phyloP scores from a whole-genome alignment of 2,888 invertebrate species.

The Phrixothrix hirtus region DNA sequence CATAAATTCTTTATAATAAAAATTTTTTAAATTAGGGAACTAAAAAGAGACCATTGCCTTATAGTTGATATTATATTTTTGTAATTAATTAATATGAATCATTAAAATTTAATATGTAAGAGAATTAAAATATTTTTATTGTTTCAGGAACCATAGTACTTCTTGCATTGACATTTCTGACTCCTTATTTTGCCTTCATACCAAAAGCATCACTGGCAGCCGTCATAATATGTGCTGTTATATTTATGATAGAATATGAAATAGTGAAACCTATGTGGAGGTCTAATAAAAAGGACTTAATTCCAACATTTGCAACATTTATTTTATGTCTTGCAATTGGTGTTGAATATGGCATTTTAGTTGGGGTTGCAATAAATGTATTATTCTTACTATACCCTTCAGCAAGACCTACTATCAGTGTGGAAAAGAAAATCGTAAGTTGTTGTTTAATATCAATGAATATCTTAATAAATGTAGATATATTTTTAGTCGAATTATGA shows the following conservation, averaged over 20 bases:
- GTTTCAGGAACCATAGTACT: constrained; percentile 76
- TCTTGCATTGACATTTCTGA: constrained; percentile 80
- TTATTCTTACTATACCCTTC: constrained; percentile 78
- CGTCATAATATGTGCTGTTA: constrained; percentile 92
- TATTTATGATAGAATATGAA: constrained; percentile 93
- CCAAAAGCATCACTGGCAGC: constrained; percentile 88
- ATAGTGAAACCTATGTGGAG: constrained; percentile 85
- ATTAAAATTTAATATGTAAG: too few relatives aligned
- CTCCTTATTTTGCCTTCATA: constrained; percentile 88
- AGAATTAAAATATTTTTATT: too few relatives aligned
- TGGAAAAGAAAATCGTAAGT: constrained; percentile 70
- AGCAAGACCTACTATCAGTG: constrained; percentile 75
- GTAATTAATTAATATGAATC: too few relatives aligned
- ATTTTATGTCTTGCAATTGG: constrained; percentile 78
- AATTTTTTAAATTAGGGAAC: too few relatives aligned
- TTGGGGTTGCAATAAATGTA: constrained; percentile 80
- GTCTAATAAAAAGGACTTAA: constrained; percentile 76
- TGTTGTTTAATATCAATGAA: neutral
- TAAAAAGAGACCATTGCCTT: too few relatives aligned
- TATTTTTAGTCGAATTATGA: constrained; percentile 67
- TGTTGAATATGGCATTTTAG: constrained; percentile 83
- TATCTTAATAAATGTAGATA: too few relatives aligned
- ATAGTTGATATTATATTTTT: too few relatives aligned
- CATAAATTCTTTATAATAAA: too few relatives aligned
- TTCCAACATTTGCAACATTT: constrained; percentile 84